Evolutionary conservation across 2,888 invertebrate genomes (phyloP), one percentile per base, ranked within the genome.

Genomic region (Gastracanthus pulcherrimus): DNA sequence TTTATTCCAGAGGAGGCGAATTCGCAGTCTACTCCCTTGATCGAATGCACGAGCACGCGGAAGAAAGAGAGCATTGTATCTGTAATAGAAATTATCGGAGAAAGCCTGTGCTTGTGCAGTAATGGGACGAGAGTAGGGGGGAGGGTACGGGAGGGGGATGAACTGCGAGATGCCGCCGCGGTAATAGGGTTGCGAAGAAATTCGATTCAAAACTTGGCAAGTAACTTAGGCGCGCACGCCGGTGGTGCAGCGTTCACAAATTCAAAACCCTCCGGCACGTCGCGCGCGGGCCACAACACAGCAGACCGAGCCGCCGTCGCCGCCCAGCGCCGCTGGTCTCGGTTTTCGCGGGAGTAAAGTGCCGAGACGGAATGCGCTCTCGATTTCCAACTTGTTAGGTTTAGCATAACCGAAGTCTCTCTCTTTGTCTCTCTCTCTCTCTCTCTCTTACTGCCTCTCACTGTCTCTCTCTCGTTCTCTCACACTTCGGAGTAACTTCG

Each of bases 171-270:
- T 31, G 60, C 9, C 41, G 34, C 23, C 38, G 9, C 1, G 55
- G 64, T 64, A 66, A 77, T 55, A 76, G 76, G 45, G 76, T 67
- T 26, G 66, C n/a, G 76, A 64, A 71, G 82, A 79, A 81, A 82
- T 79, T 82, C 78, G 66, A 82, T 82, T 82, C 34, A 55, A 77
- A 82, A 79, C 64, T 79, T 79, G 79, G 70, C 76, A 72, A 82
- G 79, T 82, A 76, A 79, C 71, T 79, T 79, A 69, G 34, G 45
- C 72, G 26, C n/a, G n/a, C n/a, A n/a, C n/a, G n/a, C 38, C 41
- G 31, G 71, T 29, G 26, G 60, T 58, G 31, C 70, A 31, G 51
- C 60, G 48, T 16, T 80, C 72, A 48, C 72, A 74, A 77, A 72
- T 81, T 81, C 74, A 77, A 67, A 72, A 23, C 69, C 19, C 60